These are phyloP conservation scores for Rutilus rutilus DNA, from an alignment of 2,113 vertebrate species.

Conservation along the genomic window DNA sequence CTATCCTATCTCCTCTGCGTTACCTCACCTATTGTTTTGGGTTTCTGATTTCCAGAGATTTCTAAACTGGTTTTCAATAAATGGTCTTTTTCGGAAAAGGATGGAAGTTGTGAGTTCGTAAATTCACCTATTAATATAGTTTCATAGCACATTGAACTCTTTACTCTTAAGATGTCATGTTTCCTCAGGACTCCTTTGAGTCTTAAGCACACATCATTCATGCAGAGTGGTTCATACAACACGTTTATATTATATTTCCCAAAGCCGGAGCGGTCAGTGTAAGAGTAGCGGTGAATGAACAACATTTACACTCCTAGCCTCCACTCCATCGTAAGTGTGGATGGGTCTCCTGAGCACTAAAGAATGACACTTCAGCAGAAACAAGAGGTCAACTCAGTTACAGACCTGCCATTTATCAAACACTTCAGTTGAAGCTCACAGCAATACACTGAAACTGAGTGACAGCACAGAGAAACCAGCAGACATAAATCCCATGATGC, in stretches of 20 bases:
- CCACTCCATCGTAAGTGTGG: slow-evolving; percentile 26
- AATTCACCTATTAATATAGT: not conserved
- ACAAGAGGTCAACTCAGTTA: slow-evolving; percentile 46
- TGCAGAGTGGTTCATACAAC: not conserved
- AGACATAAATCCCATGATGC: slow-evolving; percentile 2
- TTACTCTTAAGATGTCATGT: not conserved
- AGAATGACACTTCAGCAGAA: slow-evolving; percentile 58
- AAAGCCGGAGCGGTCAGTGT: not conserved
- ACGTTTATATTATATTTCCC: not conserved
- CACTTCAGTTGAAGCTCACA: slow-evolving; percentile 42
- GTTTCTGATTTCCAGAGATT: not conserved
- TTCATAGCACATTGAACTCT: not conserved
- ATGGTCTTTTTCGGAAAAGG: too few species aligned
- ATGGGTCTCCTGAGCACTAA: slow-evolving; percentile 43
- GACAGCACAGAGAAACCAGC: slow-evolving; percentile 39
- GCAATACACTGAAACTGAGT: slow-evolving; percentile 27
- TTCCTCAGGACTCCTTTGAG: not conserved
- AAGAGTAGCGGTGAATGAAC: slow-evolving; percentile 50
- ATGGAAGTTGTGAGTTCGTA: not conserved
- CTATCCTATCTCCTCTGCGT: not conserved
- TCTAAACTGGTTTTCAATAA: too few species aligned
- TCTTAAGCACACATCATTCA: slow-evolving; percentile 3
- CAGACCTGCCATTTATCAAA: slow-evolving; percentile 59
- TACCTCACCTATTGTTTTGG: not conserved
- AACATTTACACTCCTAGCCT: slow-evolving; percentile 61